Base-by-base conservation (phyloP, 2,888 invertebrate species). In the Andrena flavipes region DNA sequence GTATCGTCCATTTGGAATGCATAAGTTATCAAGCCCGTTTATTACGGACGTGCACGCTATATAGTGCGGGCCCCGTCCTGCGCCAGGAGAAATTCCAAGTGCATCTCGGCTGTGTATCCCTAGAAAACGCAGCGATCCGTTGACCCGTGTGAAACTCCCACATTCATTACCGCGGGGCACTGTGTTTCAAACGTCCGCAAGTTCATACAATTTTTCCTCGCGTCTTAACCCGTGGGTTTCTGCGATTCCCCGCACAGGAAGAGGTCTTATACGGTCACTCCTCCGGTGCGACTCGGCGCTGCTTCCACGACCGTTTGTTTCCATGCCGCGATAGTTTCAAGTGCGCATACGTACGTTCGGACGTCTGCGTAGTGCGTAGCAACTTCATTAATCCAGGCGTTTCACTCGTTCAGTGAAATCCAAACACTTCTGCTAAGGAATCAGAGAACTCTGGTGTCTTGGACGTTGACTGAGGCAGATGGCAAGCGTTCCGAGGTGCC, bases 81-180 rank as follows among this genome's bases (percentile, higher is more conserved):
- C 65, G 71, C 81, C 69, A 80, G 59, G 71, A 82, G 84, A 84
- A 77, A 86, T 84, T 84, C 84, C 86, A 80, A 84, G 88, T 82
- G 87, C 83, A 87, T 80, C 84, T 76, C 59, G 51, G 59, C 42
- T 67, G 74, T 54, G 82, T 65, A 80, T 88, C 87, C 84, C 82
- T 87, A 87, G 89, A 84, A 88, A 88, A 88, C 80, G 86, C 89
- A 88, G 82, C 86, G 88, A 88, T 89, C 87, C 89, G 88, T 89
- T 88, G 88, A 89, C 88, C 87, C 88, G 89, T 88, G 88, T 87
- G 88, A 88, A 88, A 88, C 84, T 88, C 88, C 89, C 88, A 88
- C 88, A 88, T 88, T 88, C 89, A 89, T 89, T 88, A 89, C 76
- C 84, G 80, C 56, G 77, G 74, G 88, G 80, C 88, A 84, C 86